Evolutionary conservation across 2,113 vertebrate species (phyloP).

Genomic region (Charina bottae): DNA sequence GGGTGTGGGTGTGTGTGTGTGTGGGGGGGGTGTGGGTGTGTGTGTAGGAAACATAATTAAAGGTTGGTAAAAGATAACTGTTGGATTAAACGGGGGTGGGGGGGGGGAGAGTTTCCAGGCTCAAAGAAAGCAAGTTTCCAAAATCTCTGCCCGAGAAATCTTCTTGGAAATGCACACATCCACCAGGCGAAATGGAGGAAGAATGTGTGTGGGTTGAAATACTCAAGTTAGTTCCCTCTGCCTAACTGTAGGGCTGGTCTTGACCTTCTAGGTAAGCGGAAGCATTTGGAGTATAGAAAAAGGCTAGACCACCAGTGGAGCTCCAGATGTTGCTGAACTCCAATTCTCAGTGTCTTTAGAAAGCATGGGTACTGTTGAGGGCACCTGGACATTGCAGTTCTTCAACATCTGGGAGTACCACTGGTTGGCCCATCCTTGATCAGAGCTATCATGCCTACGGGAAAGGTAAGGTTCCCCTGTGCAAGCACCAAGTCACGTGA

Average conservation of each 20-base stretch:
- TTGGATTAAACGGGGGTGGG: background rate
- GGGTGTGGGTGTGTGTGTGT: background rate
- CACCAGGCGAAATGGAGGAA: background rate
- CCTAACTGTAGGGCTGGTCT: background rate
- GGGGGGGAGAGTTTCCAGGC: background rate
- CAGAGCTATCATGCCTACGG: background rate
- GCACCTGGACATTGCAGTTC: background rate
- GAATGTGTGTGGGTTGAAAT: background rate
- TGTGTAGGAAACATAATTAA: slow-evolving; percentile 49
- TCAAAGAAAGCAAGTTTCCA: background rate
- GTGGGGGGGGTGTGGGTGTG: background rate
- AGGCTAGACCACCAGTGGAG: background rate
- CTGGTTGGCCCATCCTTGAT: background rate
- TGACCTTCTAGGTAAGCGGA: background rate
- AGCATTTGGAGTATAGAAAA: background rate
- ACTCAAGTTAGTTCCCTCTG: background rate
- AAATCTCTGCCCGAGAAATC: background rate
- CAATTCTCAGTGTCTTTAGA: background rate
- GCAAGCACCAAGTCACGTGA: too few species aligned
- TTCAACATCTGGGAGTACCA: background rate
- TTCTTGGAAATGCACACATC: background rate
- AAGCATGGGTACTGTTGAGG: background rate
- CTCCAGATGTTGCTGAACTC: background rate
- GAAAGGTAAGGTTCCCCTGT: too few species aligned
- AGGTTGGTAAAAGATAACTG: background rate